Conservation (phyloP, 2,888 invertebrate species). For the Archips crataeganus region DNA sequence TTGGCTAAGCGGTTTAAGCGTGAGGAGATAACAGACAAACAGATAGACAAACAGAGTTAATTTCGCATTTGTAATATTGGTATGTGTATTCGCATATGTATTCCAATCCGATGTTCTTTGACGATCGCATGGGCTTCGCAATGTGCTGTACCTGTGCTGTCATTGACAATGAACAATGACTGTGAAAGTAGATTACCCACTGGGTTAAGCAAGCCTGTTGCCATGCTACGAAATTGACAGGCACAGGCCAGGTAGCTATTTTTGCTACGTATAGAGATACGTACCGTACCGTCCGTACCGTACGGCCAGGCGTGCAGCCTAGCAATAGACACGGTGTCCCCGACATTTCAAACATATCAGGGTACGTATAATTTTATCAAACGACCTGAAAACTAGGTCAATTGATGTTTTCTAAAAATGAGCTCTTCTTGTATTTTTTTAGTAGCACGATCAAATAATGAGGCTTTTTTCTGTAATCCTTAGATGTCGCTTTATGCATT, state of each 20-base stretch:
- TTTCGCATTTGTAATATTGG: too few species aligned
- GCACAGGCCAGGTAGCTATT: constrained; percentile 13
- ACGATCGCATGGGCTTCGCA: not conserved
- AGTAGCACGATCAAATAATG: not conserved
- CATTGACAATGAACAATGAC: not conserved
- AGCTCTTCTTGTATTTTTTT: not conserved
- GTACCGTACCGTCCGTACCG: too few species aligned
- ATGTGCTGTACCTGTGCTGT: not conserved
- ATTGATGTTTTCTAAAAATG: not conserved
- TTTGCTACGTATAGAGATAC: not conserved
- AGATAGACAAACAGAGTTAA: too few species aligned
- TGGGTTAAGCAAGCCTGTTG: not conserved
- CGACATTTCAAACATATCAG: constrained; percentile 25
- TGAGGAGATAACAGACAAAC: too few species aligned
- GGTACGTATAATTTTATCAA: constrained; percentile 24
- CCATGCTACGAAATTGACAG: constrained; percentile 5
- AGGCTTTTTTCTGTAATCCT: not conserved
- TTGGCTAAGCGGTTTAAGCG: too few species aligned
- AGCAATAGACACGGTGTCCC: too few species aligned
- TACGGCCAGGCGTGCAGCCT: constrained; percentile 10
- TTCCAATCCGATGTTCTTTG: too few species aligned
- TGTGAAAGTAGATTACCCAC: not conserved
- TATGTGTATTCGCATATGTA: too few species aligned
- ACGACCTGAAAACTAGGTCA: constrained; percentile 23
- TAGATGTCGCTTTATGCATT: not conserved